Conservation (phyloP, 2,888 invertebrate species). For the Anthrax anthrax region DNA sequence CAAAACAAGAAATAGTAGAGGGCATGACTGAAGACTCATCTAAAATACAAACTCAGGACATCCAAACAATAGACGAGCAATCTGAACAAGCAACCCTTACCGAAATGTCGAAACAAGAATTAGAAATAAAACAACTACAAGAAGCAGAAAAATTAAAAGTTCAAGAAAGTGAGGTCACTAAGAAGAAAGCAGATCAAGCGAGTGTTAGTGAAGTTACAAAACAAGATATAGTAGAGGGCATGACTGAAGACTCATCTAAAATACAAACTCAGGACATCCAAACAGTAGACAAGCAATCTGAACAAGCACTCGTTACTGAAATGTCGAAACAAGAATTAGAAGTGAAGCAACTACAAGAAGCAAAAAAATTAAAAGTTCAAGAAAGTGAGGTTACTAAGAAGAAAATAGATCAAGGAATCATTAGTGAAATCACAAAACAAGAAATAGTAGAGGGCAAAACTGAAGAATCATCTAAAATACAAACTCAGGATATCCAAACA, state of each 20-base stretch:
- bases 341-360: too few species aligned
- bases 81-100: neutral
- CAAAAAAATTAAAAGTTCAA: too few species aligned
- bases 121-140: constrained; percentile 9
- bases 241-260: neutral
- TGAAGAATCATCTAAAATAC: too few species aligned
- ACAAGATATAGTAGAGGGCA: neutral
- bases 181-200: neutral
- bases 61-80: neutral
- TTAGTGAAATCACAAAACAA: too few species aligned
- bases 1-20: neutral
- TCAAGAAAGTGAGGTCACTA: constrained; percentile 7
- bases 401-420: too few species aligned
- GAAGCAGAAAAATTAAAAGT: constrained; percentile 11
- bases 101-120: neutral
- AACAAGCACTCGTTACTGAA: too few species aligned
- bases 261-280: too few species aligned
- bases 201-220: too few species aligned
- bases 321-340: too few species aligned
- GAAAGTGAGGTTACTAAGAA: too few species aligned
- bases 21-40: neutral
- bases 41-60: neutral
- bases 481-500: neutral
- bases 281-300: too few species aligned
- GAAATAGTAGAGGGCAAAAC: too few species aligned